Evolutionary conservation across 2,797 vertebrate genomes (phyloP).

Genomic region (Darevskia nairensis): DNA sequence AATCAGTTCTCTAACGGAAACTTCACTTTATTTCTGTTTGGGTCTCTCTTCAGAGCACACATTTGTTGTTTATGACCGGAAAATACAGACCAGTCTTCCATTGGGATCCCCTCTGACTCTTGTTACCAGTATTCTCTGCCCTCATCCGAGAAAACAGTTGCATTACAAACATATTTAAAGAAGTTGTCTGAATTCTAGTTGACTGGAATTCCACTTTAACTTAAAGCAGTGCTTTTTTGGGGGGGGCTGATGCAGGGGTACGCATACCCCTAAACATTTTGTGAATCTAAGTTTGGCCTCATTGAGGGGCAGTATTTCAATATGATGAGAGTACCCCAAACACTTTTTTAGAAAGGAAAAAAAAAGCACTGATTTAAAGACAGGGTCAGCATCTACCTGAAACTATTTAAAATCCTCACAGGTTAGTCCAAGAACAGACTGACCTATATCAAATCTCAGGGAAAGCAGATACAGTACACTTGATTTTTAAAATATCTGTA

Average conservation of each 20-base stretch:
- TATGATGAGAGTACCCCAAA: too few species aligned
- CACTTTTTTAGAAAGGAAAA: too few species aligned
- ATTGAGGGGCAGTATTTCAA: too few species aligned
- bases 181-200: neutral
- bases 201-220: conserved; percentile 19
- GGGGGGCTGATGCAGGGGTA: too few species aligned
- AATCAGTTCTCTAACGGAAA: neutral
- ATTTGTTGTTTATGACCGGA: accelerated
- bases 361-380: neutral
- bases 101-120: neutral
- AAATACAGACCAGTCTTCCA: neutral
- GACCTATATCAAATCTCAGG: neutral
- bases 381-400: conserved; percentile 8
- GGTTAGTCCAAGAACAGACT: conserved; percentile 15
- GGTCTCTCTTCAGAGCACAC: accelerated
- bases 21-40: neutral
- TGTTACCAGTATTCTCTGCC: conserved; percentile 14
- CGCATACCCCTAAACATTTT: too few species aligned
- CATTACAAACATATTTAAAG: conserved; percentile 25
- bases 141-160: neutral
- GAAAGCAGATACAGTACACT: neutral
- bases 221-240: too few species aligned
- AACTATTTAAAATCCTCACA: conserved; percentile 3
- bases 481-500: neutral
- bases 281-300: too few species aligned